Percentiles rank a stretch among this genome's conserved stretches.
Conservation (phyloP, 2,113 vertebrate genomes). For the Oreochromis spilurus region DNA sequence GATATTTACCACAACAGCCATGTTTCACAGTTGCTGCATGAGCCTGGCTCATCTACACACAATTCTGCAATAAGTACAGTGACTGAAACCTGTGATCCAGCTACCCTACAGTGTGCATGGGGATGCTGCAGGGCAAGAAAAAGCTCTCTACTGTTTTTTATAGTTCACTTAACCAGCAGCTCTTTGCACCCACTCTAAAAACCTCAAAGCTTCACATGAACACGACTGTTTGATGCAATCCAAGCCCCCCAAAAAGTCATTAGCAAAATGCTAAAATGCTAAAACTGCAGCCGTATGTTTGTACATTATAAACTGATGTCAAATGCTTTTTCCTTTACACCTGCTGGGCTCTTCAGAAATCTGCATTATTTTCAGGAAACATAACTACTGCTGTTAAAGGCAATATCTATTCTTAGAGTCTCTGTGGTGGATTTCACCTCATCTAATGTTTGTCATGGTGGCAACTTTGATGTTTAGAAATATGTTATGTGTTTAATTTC, state of each 20-base stretch:
- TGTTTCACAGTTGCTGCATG: not conserved
- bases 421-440: not conserved
- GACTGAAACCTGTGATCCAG: not conserved
- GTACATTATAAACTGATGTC: not conserved
- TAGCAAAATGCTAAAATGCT: not conserved
- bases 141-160: conserved; percentile 41
- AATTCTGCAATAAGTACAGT: not conserved
- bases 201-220: conserved; percentile 15
- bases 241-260: not conserved
- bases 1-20: not conserved
- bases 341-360: not conserved
- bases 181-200: not conserved
- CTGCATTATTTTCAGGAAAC: not conserved
- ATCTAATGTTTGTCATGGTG: not conserved
- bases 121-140: conserved; percentile 34
- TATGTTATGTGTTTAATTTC: not conserved
- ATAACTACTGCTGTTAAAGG: not conserved
- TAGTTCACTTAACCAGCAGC: conserved; percentile 43
- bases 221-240: conserved; percentile 14
- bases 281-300: not conserved
- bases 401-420: not conserved
- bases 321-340: not conserved
- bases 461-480: not conserved
- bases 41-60: not conserved
- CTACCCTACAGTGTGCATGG: not conserved